Percentiles rank a stretch among this genome's conserved stretches.
These are phyloP conservation scores for Pterostichus madidus DNA, from an alignment of 2,888 invertebrate species.

Conservation along the genomic window DNA sequence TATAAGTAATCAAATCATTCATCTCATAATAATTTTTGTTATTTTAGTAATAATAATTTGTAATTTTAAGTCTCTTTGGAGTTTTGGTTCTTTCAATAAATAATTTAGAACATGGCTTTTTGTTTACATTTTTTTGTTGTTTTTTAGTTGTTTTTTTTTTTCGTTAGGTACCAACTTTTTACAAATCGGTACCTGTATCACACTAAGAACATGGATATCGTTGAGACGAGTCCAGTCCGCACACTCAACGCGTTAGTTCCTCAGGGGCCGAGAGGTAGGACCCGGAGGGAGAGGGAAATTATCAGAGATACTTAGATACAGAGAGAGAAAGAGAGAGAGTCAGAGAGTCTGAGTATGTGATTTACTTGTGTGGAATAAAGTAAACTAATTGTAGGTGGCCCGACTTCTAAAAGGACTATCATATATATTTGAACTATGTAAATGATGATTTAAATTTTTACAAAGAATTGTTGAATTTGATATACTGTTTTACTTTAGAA, in stretches of 20 bases:
- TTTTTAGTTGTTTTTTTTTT: constrained; percentile 48
- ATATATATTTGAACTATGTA: constrained; percentile 8
- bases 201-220: constrained; percentile 68
- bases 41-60: constrained; percentile 69
- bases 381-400: constrained; percentile 42
- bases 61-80: constrained; percentile 74
- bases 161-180: constrained; percentile 63
- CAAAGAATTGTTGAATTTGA: constrained; percentile 10
- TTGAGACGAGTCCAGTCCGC: constrained; percentile 67
- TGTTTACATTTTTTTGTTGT: constrained; percentile 71
- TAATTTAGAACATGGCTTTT: constrained; percentile 78
- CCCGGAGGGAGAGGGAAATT: constrained; percentile 34
- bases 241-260: constrained; percentile 60
- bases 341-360: constrained; percentile 36
- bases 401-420: constrained; percentile 24
- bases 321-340: constrained; percentile 57
- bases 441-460: constrained; percentile 30
- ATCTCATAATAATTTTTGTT: constrained; percentile 63
- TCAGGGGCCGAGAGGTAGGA: constrained; percentile 37
- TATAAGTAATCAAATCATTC: constrained; percentile 62
- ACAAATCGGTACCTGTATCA: constrained; percentile 62
- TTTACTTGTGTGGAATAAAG: constrained; percentile 60
- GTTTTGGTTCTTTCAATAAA: constrained; percentile 75
- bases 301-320: constrained; percentile 56
- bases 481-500: constrained; percentile 24